Base-by-base conservation (phyloP, 2,888 invertebrate genomes). In the Polia nebulosa region DNA sequence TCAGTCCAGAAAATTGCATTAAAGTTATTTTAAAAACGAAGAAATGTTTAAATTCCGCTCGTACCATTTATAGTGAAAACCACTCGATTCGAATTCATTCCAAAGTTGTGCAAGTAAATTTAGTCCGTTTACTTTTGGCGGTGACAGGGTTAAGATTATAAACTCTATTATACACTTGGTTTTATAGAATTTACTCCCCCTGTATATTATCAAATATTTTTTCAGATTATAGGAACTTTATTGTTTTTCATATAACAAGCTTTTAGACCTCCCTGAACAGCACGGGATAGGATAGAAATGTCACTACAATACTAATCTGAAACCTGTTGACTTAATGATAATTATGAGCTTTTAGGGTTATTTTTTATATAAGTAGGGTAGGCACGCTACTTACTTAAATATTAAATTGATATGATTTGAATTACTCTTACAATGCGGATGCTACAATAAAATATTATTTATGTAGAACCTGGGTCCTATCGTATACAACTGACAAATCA, bases 31-130 rank as follows among this genome's bases (percentile, higher is more conserved):
- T 20, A 11, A n/a, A 64, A 55, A 25, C 13, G 0, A 20, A 27
- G 11, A 59, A 60, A 36, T 58, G 29, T 44, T 53, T 32, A 32
- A 49, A 47, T 73, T 67, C 17, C 5, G 34, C 4, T 34, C 32
- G 11, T 52, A 59, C 47, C 57, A 68, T 83, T 72, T 77, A 70
- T 66, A 41, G 56, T 57, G 64, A 69, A 76, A 81, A 64, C 58
- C 78, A 68, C 72, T 80, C 55, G 63, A 70, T 71, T 61, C 56
- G 22, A 75, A 73, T 78, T 64, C 32, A 70, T 70, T 71, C 47
- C 36, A 57, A 79, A 81, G 69, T 82, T 83, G 76, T 41, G 61
- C 63, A 45, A 83, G 70, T 72, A 81, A 83, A 78, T 79, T 77
- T 56, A 36, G 55, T 57, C 29, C 61, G 39, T 79, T 81, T 75